phyloP scores from a whole-genome alignment of 2,888 invertebrate species.

The Oegoconia quadripuncta region DNA sequence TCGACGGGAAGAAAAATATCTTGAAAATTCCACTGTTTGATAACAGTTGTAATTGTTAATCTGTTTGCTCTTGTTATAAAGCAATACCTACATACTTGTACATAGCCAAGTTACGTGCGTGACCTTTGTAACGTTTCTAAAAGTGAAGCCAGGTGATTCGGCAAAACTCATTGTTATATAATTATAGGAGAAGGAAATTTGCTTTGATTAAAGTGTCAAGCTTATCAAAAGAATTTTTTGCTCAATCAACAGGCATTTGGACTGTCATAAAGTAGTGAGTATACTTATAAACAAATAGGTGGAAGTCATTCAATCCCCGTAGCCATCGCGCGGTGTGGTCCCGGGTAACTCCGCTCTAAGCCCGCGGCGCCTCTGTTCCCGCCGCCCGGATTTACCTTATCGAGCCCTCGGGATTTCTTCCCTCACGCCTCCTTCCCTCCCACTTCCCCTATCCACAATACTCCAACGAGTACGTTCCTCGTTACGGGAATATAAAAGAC shows the following conservation, averaged over 20 bases:
- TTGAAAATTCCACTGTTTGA: slow-evolving; percentile 17
- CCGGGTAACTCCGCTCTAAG: slow-evolving; percentile 48
- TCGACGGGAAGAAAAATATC: slow-evolving; percentile 37
- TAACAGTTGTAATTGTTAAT: not conserved
- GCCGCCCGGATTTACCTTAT: slow-evolving; percentile 66
- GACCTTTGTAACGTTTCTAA: too few relatives aligned
- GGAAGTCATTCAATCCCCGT: too few relatives aligned
- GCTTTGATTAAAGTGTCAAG: too few relatives aligned
- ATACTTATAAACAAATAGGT: too few relatives aligned
- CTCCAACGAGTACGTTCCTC: slow-evolving; percentile 25
- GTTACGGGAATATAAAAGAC: slow-evolving; percentile 56
- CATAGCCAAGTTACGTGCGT: too few relatives aligned
- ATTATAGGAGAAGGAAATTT: too few relatives aligned
- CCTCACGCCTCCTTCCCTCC: slow-evolving; percentile 29
- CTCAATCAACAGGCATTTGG: too few relatives aligned
- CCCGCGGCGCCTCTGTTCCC: slow-evolving; percentile 56
- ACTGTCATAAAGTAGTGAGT: too few relatives aligned
- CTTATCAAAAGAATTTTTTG: too few relatives aligned
- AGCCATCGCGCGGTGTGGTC: slow-evolving; percentile 58
- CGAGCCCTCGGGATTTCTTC: slow-evolving; percentile 55
- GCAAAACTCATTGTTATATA: too few relatives aligned
- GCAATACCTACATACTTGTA: not conserved
- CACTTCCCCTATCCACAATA: slow-evolving; percentile 23
- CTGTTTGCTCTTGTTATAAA: not conserved
- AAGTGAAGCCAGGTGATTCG: too few relatives aligned